These are phyloP conservation scores for Montipora sp. DNA, from an alignment of 64 coral and sea anemone genomes.

Conservation along the genomic window DNA sequence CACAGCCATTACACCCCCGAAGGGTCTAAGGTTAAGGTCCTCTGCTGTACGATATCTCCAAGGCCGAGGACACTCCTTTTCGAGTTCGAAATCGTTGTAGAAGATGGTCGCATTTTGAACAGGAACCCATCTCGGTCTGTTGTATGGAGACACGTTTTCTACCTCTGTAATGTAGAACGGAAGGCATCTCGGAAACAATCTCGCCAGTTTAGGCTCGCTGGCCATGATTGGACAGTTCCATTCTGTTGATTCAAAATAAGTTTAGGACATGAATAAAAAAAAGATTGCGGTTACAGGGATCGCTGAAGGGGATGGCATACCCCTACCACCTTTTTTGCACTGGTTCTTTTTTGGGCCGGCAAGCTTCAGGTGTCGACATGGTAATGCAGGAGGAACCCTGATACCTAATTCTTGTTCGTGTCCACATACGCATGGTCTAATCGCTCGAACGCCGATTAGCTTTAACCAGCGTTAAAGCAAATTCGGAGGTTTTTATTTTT, in stretches of 20 bases:
- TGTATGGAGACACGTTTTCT: constrained; percentile 38
- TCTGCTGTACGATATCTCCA: constrained; percentile 56
- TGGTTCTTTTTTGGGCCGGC: neutral
- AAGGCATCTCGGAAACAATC: constrained; percentile 43
- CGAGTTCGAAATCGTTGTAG: constrained; percentile 21
- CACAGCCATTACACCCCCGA: constrained; percentile 12
- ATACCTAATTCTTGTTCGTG: too few species aligned
- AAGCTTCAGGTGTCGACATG: too few species aligned
- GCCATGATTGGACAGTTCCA: constrained; percentile 19
- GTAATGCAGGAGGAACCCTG: too few species aligned
- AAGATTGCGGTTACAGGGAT: neutral
- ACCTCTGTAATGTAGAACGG: constrained; percentile 22
- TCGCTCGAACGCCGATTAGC: too few species aligned
- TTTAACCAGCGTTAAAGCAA: too few species aligned
- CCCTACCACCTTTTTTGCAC: too few species aligned
- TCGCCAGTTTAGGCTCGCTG: constrained; percentile 13
- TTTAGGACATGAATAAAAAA: neutral
- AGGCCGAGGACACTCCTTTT: constrained; percentile 47
- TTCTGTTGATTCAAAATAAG: neutral
- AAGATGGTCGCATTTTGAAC: constrained; percentile 31
- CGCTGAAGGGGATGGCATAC: too few species aligned
- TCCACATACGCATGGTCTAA: too few species aligned
- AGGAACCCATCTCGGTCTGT: constrained; percentile 61
- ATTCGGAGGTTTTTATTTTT: too few species aligned
- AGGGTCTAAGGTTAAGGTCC: constrained; percentile 22